phyloP scores from a whole-genome alignment of 2,113 vertebrate species.

The Pithys albifrons region DNA sequence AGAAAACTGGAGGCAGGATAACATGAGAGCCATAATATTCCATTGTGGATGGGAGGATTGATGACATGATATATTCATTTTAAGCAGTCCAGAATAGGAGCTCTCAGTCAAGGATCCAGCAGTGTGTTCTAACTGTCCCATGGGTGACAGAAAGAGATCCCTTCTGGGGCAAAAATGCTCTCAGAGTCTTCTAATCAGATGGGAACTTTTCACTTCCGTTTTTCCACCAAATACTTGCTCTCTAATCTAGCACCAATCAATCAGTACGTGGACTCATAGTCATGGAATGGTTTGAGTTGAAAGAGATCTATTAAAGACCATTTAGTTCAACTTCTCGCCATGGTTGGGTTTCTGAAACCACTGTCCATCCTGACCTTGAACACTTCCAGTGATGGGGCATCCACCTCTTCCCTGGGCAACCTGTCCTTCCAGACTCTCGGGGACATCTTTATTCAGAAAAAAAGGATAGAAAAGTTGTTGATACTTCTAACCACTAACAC shows the following conservation, averaged over 20 bases:
- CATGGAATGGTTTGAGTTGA: not conserved
- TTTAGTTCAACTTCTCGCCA: fast-evolving
- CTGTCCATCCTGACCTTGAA: not conserved
- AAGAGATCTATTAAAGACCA: not conserved
- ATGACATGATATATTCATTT: not conserved
- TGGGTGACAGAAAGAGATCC: not conserved
- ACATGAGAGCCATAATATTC: not conserved
- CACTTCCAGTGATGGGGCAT: not conserved
- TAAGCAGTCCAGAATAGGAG: not conserved
- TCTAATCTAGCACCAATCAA: not conserved
- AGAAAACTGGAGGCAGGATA: not conserved
- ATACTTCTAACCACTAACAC: not conserved
- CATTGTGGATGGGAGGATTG: not conserved
- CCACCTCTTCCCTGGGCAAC: not conserved
- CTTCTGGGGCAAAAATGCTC: not conserved
- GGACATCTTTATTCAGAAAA: not conserved
- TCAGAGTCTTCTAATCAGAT: not conserved
- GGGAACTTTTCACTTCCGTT: not conserved
- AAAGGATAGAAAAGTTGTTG: not conserved
- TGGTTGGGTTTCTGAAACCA: not conserved
- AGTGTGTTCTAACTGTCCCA: not conserved
- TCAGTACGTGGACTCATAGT: not conserved
- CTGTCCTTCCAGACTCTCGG: not conserved
- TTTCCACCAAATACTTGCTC: not conserved
- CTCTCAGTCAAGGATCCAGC: not conserved